These are phyloP conservation scores for Tyto alba DNA, from an alignment of 2,113 vertebrate genomes.

Conservation along the genomic window DNA sequence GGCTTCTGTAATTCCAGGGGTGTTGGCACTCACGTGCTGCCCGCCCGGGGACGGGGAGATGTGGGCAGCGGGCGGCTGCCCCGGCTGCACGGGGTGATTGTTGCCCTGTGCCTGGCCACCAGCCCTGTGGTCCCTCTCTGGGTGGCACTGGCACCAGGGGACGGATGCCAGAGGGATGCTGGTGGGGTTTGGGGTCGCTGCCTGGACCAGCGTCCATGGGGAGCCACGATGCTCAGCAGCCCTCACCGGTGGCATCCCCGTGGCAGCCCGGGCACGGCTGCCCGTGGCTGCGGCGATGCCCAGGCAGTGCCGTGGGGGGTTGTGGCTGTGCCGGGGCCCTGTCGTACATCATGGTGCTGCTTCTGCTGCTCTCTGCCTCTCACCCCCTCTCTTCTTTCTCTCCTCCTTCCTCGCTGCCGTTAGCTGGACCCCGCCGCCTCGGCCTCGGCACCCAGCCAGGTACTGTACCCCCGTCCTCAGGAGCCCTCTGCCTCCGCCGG, in stretches of 20 bases:
- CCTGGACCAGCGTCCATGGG: neutral
- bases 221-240: neutral
- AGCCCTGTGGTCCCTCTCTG: neutral
- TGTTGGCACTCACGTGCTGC: neutral
- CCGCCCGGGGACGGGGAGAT: neutral
- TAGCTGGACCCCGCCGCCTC: slow-evolving; percentile 81
- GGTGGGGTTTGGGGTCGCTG: neutral
- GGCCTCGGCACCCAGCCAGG: slow-evolving; percentile 76
- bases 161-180: neutral
- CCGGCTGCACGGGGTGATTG: rapidly evolving
- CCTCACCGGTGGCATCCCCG: rapidly evolving
- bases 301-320: neutral
- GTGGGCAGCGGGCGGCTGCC: neutral
- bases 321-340: rapidly evolving
- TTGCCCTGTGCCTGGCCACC: neutral
- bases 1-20: slow-evolving; percentile 77
- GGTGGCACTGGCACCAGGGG: neutral
- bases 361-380: slow-evolving; percentile 24
- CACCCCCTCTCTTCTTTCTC: slow-evolving; percentile 63
- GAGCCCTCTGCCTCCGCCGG: slow-evolving; percentile 56
- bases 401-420: slow-evolving; percentile 68
- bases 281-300: neutral
- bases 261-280: neutral
- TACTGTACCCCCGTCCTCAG: slow-evolving; percentile 74
- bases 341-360: neutral